Base-by-base conservation (phyloP, 2,888 invertebrate species). In the Choreutis nemorana region DNA sequence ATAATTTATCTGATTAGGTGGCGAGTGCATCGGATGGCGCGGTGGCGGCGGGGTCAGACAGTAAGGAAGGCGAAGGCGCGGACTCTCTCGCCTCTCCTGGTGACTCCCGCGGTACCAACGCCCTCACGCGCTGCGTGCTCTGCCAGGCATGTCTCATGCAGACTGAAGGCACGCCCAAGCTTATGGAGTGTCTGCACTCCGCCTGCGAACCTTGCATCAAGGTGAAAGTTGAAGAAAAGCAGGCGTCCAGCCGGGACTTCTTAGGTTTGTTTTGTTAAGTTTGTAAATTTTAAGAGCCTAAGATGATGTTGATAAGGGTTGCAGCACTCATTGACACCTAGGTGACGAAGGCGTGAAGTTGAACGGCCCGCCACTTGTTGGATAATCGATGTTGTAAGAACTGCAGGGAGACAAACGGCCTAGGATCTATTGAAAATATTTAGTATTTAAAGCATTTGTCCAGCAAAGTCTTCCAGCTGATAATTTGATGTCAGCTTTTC, bases 121-220 rank as follows among this genome's bases (percentile, higher is more conserved):
- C 56, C 13, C 53, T 49, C 39, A 70, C 77, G 35, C 83, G 82
- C 57, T 84, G 84, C 53, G 81, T 82, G 36, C 73, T 80, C 53
- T 84, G 84, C 54, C 41, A 44, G 30, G 40, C 45, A 10, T 35
- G 53, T 35, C 65, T 79, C 14, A 48, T 62, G 31, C 52, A 49
- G 27, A 46, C 60, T n/a, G 71, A 71, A 2, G 78, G 78, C 46
- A 71, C 68, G 28, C 91, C 94, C 18, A 92, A 91, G 72, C 81
- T 94, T 35, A 77, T 95, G 53, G 92, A 92, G 67, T 95, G 94
- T 61, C 81, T 95, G 42, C 94, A 95, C 65, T 89, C 92, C 29
- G 86, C 90, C 34, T 95, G 94, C 62, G 82, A 85, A 32, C 79
- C 83, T 37, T 93, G 93, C 68, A 73, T 92, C 45, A 83, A 81